Conservation (phyloP, 1,140 invertebrate genomes). For the Mya arenaria region DNA sequence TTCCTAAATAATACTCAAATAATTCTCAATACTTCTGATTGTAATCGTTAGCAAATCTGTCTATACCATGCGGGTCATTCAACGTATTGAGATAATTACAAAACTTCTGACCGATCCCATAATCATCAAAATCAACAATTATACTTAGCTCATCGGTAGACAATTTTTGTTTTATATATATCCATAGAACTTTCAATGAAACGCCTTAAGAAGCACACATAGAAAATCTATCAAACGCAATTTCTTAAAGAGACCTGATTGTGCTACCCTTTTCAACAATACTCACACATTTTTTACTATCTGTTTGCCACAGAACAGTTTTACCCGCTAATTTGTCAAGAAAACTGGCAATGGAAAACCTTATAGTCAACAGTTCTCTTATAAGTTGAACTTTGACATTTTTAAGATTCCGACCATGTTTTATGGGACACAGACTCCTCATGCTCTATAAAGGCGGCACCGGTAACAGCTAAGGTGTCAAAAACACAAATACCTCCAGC, state of each 20-base stretch:
- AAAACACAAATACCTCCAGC: neutral
- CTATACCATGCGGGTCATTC: neutral
- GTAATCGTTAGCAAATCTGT: conserved; percentile 13
- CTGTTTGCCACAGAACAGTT: neutral
- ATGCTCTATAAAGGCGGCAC: neutral
- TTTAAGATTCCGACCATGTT: neutral
- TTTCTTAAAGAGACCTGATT: neutral
- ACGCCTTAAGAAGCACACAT: neutral
- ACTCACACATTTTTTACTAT: neutral
- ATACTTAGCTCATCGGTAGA: neutral
- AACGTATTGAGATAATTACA: neutral
- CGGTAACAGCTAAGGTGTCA: neutral
- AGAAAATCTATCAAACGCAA: neutral
- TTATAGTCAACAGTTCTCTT: neutral
- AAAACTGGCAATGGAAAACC: neutral
- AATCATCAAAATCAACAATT: too few species aligned
- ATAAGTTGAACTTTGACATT: neutral
- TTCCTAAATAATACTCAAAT: too few species aligned
- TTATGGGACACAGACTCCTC: too few species aligned
- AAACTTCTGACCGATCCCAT: neutral
- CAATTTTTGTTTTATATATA: neutral
- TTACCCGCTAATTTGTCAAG: neutral
- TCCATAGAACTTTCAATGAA: neutral
- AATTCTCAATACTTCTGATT: neutral
- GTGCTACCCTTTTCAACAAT: conserved; percentile 2